Evolutionary conservation across 1,140 invertebrate genomes (phyloP).

Genomic region (Panagrolaimus sp.): DNA sequence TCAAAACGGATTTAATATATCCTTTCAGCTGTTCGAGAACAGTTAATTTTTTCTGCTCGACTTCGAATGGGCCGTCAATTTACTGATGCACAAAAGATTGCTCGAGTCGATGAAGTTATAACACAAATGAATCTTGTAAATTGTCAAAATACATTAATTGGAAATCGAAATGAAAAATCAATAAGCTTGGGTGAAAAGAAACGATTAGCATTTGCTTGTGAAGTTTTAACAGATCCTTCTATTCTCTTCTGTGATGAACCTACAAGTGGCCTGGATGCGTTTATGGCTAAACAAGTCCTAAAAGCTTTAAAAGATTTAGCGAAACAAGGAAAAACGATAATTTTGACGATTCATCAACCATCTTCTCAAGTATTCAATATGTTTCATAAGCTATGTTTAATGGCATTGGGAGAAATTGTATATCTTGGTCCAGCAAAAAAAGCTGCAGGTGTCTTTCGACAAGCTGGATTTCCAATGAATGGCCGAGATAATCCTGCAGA

Average conservation of each 20-base stretch:
- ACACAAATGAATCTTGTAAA: conserved; percentile 66
- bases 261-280: conserved; percentile 84
- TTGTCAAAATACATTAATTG: conserved; percentile 70
- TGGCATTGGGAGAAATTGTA: not conserved
- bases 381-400: conserved; percentile 69
- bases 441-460: not conserved
- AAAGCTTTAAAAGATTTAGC: conserved; percentile 66
- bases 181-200: conserved; percentile 87
- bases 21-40: conserved; percentile 83
- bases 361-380: conserved; percentile 84
- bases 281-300: conserved; percentile 73
- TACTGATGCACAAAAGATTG: conserved; percentile 68
- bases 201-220: conserved; percentile 78
- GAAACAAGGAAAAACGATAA: conserved; percentile 77
- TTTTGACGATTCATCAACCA: conserved; percentile 92
- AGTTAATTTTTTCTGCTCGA: conserved; percentile 78
- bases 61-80: conserved; percentile 82
- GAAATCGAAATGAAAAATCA: conserved; percentile 83
- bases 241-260: conserved; percentile 95
- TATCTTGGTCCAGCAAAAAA: not conserved
- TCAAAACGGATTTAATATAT: no score
- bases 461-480: not conserved
- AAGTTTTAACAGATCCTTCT: conserved; percentile 85
- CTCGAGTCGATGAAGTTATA: conserved; percentile 81
- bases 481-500: not conserved